Evolutionary conservation across 2,797 vertebrate species (phyloP).

Genomic region (Melanotaenia maccullochi): DNA sequence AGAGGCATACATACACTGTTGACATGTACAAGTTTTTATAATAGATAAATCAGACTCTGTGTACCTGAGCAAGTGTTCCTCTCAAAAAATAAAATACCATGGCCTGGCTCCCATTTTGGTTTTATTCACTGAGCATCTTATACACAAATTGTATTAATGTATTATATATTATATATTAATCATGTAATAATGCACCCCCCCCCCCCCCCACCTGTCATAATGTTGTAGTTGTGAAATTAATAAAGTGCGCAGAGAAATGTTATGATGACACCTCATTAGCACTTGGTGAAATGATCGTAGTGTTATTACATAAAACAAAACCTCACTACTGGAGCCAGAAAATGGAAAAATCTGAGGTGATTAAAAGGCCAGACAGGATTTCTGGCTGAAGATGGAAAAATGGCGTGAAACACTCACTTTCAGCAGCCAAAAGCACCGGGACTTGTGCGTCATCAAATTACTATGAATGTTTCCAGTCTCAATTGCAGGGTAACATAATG

Average conservation of each 20-base stretch:
- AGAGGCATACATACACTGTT: not conserved
- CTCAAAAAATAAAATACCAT: not conserved
- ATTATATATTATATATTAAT: not conserved
- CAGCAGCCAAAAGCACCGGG: conserved; percentile 66
- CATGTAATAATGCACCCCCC: conserved; percentile 1
- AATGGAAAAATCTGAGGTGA: conserved; percentile 29
- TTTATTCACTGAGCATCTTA: not conserved
- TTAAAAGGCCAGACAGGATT: conserved; percentile 61
- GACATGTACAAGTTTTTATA: not conserved
- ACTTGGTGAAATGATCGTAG: conserved; percentile 4
- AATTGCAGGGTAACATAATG: conserved; percentile 77
- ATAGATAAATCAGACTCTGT: not conserved
- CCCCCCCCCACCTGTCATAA: not conserved
- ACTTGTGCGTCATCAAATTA: conserved; percentile 80
- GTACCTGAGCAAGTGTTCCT: not conserved
- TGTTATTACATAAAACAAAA: conserved; percentile 44
- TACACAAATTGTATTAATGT: not conserved
- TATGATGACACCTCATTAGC: conserved; percentile 28
- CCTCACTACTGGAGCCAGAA: conserved; percentile 24
- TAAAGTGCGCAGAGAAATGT: conserved; percentile 28
- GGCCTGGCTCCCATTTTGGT: not conserved
- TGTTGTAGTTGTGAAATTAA: conserved; percentile 22
- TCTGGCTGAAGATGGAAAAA: conserved; percentile 67
- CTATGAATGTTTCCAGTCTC: conserved; percentile 74
- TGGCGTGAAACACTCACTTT: conserved; percentile 44